phyloP scores from a whole-genome alignment of 2,888 invertebrate genomes.

The Ephialtes manifestator region DNA sequence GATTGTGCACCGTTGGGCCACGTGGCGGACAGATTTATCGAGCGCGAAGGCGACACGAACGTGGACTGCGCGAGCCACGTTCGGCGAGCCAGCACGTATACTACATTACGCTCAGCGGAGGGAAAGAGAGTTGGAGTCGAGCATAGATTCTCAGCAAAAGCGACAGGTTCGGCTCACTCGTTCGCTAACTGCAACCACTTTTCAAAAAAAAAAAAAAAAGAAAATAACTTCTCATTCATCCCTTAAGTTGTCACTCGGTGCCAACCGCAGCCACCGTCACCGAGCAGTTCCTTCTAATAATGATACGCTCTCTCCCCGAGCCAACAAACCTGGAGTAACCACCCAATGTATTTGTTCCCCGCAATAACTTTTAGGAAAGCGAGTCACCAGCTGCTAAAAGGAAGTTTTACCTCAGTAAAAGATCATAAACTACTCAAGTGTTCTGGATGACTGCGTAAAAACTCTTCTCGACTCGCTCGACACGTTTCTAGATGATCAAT shows the following conservation, averaged over 20 bases:
- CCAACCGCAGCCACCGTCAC: conserved; percentile 7
- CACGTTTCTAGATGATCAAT: conserved; percentile 47
- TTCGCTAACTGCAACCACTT: background rate
- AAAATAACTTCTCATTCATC: conserved; percentile 31
- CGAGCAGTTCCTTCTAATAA: conserved; percentile 18
- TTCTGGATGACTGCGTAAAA: conserved; percentile 15
- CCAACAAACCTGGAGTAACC: conserved; percentile 29
- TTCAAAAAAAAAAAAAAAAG: background rate
- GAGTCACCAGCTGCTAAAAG: conserved; percentile 5
- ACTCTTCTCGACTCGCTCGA: conserved; percentile 21
- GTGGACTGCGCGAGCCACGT: conserved; percentile 48
- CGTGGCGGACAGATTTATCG: conserved; percentile 71
- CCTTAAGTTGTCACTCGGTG: conserved; percentile 25
- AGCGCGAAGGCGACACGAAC: conserved; percentile 61
- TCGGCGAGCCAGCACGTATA: conserved; percentile 50
- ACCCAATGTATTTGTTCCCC: background rate
- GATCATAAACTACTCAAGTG: conserved; percentile 39
- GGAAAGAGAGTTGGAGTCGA: conserved; percentile 17
- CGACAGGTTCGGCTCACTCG: background rate
- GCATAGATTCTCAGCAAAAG: conserved; percentile 37
- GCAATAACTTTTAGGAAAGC: conserved; percentile 5
- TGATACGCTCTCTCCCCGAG: conserved; percentile 8
- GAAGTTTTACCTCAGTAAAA: conserved; percentile 2
- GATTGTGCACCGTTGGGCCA: conserved; percentile 66
- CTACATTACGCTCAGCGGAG: background rate